phyloP scores from a whole-genome alignment of 2,888 invertebrate genomes.

The Caenorhabditis wallacei region DNA sequence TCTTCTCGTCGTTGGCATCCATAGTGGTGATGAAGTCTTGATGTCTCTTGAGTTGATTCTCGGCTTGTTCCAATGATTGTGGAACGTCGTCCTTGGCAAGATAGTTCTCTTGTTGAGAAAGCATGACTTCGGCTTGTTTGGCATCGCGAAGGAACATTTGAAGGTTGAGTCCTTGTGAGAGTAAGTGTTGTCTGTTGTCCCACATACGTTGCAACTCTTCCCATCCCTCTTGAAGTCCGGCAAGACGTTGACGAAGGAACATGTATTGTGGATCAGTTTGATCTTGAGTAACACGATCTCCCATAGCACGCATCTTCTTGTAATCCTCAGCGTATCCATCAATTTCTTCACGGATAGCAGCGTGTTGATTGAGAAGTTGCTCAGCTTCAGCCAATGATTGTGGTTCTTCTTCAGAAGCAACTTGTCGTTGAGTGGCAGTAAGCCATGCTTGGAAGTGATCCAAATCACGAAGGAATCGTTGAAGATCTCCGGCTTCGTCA shows the following conservation, averaged over 20 bases:
- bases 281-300: slow-evolving; percentile 93
- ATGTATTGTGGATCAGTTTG: slow-evolving; percentile 97
- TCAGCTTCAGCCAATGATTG: slow-evolving; percentile 96
- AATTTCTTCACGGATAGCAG: slow-evolving; percentile 98
- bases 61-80: slow-evolving; percentile 92
- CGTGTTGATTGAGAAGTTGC: slow-evolving; percentile 96
- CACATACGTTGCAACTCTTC: slow-evolving; percentile 99
- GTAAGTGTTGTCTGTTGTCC: slow-evolving; percentile 96
- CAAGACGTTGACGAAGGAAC: slow-evolving; percentile 97
- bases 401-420: slow-evolving; percentile 96
- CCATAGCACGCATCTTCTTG: slow-evolving; percentile 98
- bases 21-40: slow-evolving; percentile 99
- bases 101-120: slow-evolving; percentile 98
- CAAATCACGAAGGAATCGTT: slow-evolving; percentile 96
- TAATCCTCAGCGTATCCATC: slow-evolving; percentile 98
- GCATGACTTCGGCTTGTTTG: slow-evolving; percentile 93
- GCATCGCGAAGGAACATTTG: slow-evolving; percentile 95
- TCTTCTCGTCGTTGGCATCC: slow-evolving; percentile 99
- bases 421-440: slow-evolving; percentile 98
- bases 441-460: slow-evolving; percentile 99
- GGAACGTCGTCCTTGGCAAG: slow-evolving; percentile 92
- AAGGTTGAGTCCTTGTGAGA: slow-evolving; percentile 95
- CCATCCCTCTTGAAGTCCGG: slow-evolving; percentile 99
- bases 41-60: slow-evolving; percentile 96
- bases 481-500: slow-evolving; percentile 98